Conservation (phyloP, 2,797 vertebrate genomes). For the Coregonus ussuriensis region DNA sequence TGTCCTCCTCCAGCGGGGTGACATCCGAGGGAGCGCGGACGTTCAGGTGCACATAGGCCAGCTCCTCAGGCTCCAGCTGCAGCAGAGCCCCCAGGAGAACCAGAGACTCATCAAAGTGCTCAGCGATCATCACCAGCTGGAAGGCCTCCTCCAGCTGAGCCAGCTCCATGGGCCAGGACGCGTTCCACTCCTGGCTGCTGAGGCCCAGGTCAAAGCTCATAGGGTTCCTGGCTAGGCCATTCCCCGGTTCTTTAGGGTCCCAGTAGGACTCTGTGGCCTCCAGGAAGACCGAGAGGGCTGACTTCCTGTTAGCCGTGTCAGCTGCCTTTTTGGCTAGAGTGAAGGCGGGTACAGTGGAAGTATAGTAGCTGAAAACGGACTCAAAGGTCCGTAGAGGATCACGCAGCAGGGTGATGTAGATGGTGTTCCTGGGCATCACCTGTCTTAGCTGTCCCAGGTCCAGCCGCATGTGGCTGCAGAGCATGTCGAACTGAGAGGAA, state of each 20-base stretch:
- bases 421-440: conserved; percentile 46
- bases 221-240: conserved; percentile 51
- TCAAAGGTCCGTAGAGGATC: conserved; percentile 49
- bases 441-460: conserved; percentile 38
- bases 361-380: conserved; percentile 56
- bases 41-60: conserved; percentile 50
- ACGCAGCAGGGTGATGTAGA: conserved; percentile 52
- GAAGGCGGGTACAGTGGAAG: conserved; percentile 48
- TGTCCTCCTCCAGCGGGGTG: conserved; percentile 1
- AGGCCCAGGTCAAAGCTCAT: conserved; percentile 61
- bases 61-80: conserved; percentile 47
- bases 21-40: conserved; percentile 15
- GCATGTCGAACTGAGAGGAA: conserved; percentile 46
- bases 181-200: conserved; percentile 31
- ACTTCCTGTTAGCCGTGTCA: conserved; percentile 11
- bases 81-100: conserved; percentile 46
- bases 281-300: conserved; percentile 41
- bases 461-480: conserved; percentile 59
- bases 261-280: conserved; percentile 40
- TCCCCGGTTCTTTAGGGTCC: conserved; percentile 15
- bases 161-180: conserved; percentile 34
- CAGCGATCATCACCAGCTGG: conserved; percentile 57
- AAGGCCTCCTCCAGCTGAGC: conserved; percentile 50
- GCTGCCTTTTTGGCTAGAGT: conserved; percentile 16
- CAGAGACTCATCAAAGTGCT: conserved; percentile 63